These are phyloP conservation scores for Rousettus leschenaultii DNA, from an alignment of 2,113 vertebrate genomes.

Conservation along the genomic window DNA sequence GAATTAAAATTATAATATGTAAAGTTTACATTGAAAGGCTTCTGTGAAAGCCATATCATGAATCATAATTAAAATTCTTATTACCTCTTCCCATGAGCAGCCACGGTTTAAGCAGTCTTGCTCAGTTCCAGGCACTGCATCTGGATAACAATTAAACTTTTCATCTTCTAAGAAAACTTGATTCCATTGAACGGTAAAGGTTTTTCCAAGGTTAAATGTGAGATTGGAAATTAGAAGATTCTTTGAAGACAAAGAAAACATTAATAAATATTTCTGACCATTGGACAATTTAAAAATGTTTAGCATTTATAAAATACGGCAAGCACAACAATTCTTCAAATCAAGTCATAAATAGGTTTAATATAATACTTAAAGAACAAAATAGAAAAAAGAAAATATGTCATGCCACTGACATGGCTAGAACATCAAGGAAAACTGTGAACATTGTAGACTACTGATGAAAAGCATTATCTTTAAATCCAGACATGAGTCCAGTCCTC, in stretches of 20 bases:
- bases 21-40: background rate
- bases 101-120: background rate
- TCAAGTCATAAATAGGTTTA: background rate
- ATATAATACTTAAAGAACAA: background rate
- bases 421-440: background rate
- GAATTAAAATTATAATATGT: background rate
- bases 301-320: background rate
- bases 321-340: background rate
- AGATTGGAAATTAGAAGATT: conserved; percentile 51
- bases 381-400: background rate
- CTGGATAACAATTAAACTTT: conserved; percentile 57
- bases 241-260: conserved; percentile 39
- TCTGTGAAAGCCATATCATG: background rate
- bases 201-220: conserved; percentile 49
- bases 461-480: background rate
- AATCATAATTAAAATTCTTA: background rate
- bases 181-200: conserved; percentile 47
- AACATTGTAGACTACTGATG: background rate
- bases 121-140: background rate
- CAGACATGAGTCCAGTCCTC: background rate
- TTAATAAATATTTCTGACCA: background rate
- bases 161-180: conserved; percentile 18
- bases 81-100: conserved; percentile 26
- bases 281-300: background rate
- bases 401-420: background rate